Conservation (phyloP, 1,140 invertebrate genomes). For the Drosophila subpulchrella region DNA sequence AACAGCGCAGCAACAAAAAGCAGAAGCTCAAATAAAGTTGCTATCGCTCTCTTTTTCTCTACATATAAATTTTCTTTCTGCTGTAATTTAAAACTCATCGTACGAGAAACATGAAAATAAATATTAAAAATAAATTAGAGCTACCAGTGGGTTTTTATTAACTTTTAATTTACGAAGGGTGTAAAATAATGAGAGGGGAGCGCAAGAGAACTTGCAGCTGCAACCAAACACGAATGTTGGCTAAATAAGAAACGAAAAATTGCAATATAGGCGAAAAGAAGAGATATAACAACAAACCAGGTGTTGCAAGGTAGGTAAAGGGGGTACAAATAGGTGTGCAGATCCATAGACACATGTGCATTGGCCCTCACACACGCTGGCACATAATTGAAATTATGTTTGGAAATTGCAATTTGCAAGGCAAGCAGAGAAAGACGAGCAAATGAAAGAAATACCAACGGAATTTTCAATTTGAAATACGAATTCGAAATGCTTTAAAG, state of each 20-base stretch:
- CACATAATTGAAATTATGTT: conserved; percentile 65
- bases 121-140: conserved; percentile 81
- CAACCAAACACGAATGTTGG: conserved; percentile 35
- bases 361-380: conserved; percentile 26
- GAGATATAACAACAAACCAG: conserved; percentile 28
- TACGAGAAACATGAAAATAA: conserved; percentile 66
- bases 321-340: conserved; percentile 8
- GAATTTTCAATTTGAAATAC: conserved; percentile 10
- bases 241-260: conserved; percentile 32
- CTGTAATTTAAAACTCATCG: conserved; percentile 64
- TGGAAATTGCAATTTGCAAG: conserved; percentile 44
- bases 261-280: conserved; percentile 53
- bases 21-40: conserved; percentile 20
- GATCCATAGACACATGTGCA: conserved; percentile 18
- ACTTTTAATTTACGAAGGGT: conserved; percentile 76
- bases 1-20: conserved; percentile 33
- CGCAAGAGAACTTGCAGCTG: conserved; percentile 27
- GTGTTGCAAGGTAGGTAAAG: not conserved
- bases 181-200: conserved; percentile 46
- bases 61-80: conserved; percentile 4
- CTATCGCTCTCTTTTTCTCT: not conserved
- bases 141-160: conserved; percentile 73
- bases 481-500: conserved; percentile 10
- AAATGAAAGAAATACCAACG: conserved; percentile 8
- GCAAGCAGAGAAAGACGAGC: conserved; percentile 16